phyloP scores from a whole-genome alignment of 1,140 invertebrate genomes.

The Drosophila eugracilis region DNA sequence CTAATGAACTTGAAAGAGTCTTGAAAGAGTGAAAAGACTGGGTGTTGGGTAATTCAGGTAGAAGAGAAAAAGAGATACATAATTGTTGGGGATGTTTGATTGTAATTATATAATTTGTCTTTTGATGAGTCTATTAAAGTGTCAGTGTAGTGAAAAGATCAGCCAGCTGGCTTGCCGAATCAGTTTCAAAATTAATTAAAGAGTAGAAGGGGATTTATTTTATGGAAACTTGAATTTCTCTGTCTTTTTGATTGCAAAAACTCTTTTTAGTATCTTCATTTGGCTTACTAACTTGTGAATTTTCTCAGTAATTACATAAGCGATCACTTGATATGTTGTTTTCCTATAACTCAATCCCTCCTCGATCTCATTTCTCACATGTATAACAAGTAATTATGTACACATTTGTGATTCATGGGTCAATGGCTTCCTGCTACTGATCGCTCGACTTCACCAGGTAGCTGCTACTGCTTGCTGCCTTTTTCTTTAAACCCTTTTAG shows the following conservation, averaged over 20 bases:
- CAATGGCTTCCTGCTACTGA: slow-evolving; percentile 17
- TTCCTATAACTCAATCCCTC: background rate
- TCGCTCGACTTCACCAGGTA: slow-evolving; percentile 15
- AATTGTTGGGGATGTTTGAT: slow-evolving; percentile 19
- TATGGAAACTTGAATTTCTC: background rate
- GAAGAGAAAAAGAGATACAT: slow-evolving; percentile 17
- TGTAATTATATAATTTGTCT: slow-evolving; percentile 18
- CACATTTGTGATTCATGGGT: slow-evolving; percentile 29
- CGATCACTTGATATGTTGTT: slow-evolving; percentile 4
- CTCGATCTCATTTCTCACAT: slow-evolving; percentile 22
- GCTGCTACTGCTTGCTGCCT: background rate
- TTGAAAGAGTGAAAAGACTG: slow-evolving; percentile 4
- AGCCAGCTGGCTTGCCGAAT: background rate
- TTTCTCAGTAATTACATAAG: background rate
- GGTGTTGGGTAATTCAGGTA: slow-evolving; percentile 23
- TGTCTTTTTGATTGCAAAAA: background rate
- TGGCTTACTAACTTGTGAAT: background rate
- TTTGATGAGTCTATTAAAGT: slow-evolving; percentile 9
- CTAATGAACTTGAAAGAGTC: slow-evolving; percentile 47
- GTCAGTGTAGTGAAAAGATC: background rate
- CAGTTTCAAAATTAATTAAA: background rate
- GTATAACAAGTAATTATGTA: slow-evolving; percentile 1
- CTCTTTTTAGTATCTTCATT: background rate
- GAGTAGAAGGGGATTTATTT: background rate
- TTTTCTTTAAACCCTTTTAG: slow-evolving; percentile 8